Base-by-base conservation (phyloP, 2,888 invertebrate genomes). In the Caenorhabditis sp. region DNA sequence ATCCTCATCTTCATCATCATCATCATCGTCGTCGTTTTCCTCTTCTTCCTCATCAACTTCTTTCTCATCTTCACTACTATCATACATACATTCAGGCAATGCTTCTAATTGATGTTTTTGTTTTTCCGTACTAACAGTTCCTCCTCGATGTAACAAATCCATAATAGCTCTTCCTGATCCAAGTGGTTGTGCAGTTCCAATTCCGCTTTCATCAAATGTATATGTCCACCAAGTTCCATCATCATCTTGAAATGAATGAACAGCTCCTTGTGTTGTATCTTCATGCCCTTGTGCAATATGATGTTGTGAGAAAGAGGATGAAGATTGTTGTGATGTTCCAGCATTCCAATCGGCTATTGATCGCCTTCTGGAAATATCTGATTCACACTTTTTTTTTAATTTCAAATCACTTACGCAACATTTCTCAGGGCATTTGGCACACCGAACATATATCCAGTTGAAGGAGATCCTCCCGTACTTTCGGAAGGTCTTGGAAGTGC, bases 251-350 rank as follows among this genome's bases (percentile, higher is more conserved):
- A 86, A 86, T 3, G 84, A 84, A 59, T 83, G 84, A 10, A 86
- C 92, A 0, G 94, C 93, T 14, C 93, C 94, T 83, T 94, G 93
- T 3, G 91, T 89, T 0, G 93, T 93, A 85, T 94, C 94, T 66
- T 93, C 92, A 84, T 93, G 93, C 27, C 92, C 69, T 24, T 69
- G 69, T 53, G 75, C 75, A 57, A 75, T 75, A 24, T 75, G 75
- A 54, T 75, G 75, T 51, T 68, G 67, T 36, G 67, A 65, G 3
- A 6, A 31, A 31, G 69, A 50, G 10, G 69, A 69, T 1, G 58
- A 51, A 1, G 61, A n/a, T n/a, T n/a, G 57, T 63, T 67, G 69
- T 17, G 43, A 43, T 43, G 43, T 43, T 10, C 43, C 43, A 2
- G 74, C 62, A 37, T 69, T 66, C 74, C 74, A 74, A 24, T 74